Evolutionary conservation across 2,113 vertebrate genomes (phyloP), one percentile per base, ranked within the genome.

Genomic region (Thunnus maccoyii): DNA sequence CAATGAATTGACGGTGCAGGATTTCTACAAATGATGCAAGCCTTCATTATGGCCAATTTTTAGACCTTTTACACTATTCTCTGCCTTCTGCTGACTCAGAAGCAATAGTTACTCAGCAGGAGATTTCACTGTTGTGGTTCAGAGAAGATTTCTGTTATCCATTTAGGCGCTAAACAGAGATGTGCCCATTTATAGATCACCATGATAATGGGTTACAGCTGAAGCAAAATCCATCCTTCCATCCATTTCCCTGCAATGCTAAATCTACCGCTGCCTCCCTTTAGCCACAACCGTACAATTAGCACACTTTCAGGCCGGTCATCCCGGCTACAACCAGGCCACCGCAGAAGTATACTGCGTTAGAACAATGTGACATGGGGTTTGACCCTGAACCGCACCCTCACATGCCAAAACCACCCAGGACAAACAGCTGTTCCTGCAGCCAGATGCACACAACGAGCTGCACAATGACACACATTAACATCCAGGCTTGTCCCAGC

Each of bases 231-330:
- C 82, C 51, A 32, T 68, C 61, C 77, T 67, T 84, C 73, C 78
- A 88, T 78, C 71, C 61, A 62, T 57, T 62, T 67, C 72, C n/a
- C 58, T 63, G 65, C 87, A 20, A 44, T 1, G 78, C 68, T 73
- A 57, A 82, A 73, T 83, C 76, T 63, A 77, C 83, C 36, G 32
- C 83, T 81, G 80, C 79, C 84, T 88, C 83, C 82, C 61, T 65
- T 61, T 4, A 30, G 72, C 85, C 92, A 84, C 91, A 93, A 83
- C 22, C 91, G 5, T 93, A 68, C 84, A 90, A 91, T 94, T 90
- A 87, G 78, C 91, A 88, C 93, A 87, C 91, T 78, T 81, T 86
- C 86, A 71, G 82, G 80, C 86, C 74, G n/a, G 64, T 63, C 58
- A 54, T 72, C 82, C 67, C 66, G 68, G 76, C 88, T 82, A 76